Percentiles rank a stretch among this genome's conserved stretches.
phyloP scores from a whole-genome alignment of 2,888 invertebrate species.

The Cheilosia scutellata region DNA sequence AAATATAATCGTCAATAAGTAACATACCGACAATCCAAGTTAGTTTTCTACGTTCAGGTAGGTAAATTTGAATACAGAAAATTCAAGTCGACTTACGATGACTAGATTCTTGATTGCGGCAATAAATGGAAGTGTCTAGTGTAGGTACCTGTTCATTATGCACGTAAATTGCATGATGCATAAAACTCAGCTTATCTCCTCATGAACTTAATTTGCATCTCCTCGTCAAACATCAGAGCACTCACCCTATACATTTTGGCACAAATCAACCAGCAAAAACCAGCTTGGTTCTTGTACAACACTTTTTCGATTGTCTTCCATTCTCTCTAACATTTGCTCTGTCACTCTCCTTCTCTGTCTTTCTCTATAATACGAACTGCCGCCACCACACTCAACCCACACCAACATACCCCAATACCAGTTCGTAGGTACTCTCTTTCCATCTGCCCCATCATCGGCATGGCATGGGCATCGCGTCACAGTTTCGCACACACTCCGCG shows the following conservation, averaged over 20 bases:
- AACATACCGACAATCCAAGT: too few species aligned
- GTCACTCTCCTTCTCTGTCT: constrained; percentile 50
- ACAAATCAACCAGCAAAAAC: constrained; percentile 63
- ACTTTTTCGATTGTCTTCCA: constrained; percentile 69
- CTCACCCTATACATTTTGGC: constrained; percentile 60
- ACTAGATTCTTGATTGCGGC: too few species aligned
- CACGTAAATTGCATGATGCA: too few species aligned
- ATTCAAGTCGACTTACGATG: too few species aligned
- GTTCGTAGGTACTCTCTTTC: constrained; percentile 26
- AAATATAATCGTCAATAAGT: too few species aligned
- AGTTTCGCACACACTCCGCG: constrained; percentile 50
- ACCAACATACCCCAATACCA: constrained; percentile 51
- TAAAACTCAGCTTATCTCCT: too few species aligned
- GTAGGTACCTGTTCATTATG: too few species aligned
- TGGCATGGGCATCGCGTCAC: constrained; percentile 34
- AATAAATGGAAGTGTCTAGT: too few species aligned
- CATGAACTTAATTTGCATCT: background rate
- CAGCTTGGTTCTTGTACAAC: constrained; percentile 54
- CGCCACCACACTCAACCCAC: constrained; percentile 45
- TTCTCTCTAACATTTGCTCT: constrained; percentile 50
- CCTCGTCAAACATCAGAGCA: background rate
- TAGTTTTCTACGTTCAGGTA: too few species aligned
- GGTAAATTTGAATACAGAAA: too few species aligned
- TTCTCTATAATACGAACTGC: constrained; percentile 7
- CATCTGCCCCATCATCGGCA: constrained; percentile 22